A percentile compares a stretch with the other conserved stretches of the same genome.
Evolutionary conservation across 2,888 invertebrate genomes (phyloP).

Genomic region (Neoaliturus tenellus): DNA sequence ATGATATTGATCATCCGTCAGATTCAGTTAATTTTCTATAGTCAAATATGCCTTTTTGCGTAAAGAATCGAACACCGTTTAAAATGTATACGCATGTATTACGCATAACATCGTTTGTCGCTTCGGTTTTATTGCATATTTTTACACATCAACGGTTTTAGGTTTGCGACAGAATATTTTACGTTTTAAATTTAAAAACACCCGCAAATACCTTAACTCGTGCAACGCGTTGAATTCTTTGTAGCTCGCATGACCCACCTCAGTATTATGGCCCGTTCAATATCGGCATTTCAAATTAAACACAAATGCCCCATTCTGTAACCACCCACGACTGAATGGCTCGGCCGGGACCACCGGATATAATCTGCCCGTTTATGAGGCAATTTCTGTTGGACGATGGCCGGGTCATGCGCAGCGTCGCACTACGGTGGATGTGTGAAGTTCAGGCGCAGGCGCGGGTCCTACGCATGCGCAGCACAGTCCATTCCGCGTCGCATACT

Average conservation of each 20-base stretch:
- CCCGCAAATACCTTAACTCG: too few relatives aligned
- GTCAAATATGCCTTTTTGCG: too few relatives aligned
- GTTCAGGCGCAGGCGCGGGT: neutral
- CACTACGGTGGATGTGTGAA: neutral
- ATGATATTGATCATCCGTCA: too few relatives aligned
- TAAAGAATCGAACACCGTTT: too few relatives aligned
- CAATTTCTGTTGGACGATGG: constrained; percentile 12
- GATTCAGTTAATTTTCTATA: too few relatives aligned
- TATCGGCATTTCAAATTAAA: neutral
- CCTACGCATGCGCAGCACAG: neutral
- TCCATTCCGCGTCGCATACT: neutral
- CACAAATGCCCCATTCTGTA: constrained; percentile 14
- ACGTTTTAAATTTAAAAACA: too few relatives aligned
- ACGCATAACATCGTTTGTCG: too few relatives aligned
- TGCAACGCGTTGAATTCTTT: too few relatives aligned
- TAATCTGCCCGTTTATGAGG: constrained; percentile 39
- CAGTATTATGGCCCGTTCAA: neutral
- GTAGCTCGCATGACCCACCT: neutral
- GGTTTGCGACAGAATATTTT: too few relatives aligned
- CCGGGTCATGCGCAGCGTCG: constrained; percentile 8
- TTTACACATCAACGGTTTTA: too few relatives aligned
- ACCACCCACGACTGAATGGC: constrained; percentile 26
- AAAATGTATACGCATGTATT: too few relatives aligned
- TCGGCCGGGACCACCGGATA: constrained; percentile 38
- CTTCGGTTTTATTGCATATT: too few relatives aligned